phyloP scores from a whole-genome alignment of 2,113 vertebrate species.

The Puma concolor region DNA sequence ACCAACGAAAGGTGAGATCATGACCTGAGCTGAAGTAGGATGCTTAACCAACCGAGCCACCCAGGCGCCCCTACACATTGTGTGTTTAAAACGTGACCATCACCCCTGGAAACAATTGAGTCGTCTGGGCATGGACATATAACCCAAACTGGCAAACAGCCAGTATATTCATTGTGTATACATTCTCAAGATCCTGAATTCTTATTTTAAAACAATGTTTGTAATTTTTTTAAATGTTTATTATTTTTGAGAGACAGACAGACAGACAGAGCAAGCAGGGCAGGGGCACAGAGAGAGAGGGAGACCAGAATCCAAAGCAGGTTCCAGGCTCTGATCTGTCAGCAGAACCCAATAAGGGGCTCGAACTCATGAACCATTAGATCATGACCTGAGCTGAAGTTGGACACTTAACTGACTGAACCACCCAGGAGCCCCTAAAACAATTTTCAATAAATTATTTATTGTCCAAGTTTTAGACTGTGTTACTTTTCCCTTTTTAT shows the following conservation, averaged over 20 bases:
- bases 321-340: too few relatives aligned
- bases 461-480: slow-evolving; percentile 10
- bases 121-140: background rate
- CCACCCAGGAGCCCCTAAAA: background rate
- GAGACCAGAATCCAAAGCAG: too few relatives aligned
- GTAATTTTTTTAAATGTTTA: background rate
- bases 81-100: background rate
- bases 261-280: too few relatives aligned
- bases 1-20: too few relatives aligned
- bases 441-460: background rate
- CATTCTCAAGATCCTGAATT: background rate
- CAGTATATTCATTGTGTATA: background rate
- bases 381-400: too few relatives aligned
- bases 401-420: too few relatives aligned
- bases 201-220: background rate
- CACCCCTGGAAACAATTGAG: background rate
- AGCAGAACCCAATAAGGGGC: too few relatives aligned
- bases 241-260: too few relatives aligned
- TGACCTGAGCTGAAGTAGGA: too few relatives aligned
- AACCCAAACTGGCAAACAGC: background rate
- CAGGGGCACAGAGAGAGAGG: too few relatives aligned
- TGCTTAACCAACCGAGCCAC: too few relatives aligned
- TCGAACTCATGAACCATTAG: too few relatives aligned
- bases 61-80: background rate
- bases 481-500: background rate